Evolutionary conservation across 2,113 vertebrate species (phyloP).

Genomic region (Micronycteris hirsuta): DNA sequence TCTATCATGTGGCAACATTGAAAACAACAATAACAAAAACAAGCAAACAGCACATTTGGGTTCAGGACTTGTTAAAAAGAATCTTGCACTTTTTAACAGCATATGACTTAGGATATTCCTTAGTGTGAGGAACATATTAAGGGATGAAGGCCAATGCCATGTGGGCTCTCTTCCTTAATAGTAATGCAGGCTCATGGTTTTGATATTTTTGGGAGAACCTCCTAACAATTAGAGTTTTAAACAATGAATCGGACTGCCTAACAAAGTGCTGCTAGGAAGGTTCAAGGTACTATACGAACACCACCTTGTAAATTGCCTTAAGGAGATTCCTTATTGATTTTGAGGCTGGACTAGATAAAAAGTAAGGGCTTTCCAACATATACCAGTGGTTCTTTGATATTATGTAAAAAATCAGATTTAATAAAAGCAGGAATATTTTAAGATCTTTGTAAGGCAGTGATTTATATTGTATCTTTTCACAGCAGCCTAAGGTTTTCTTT

Average conservation of each 20-base stretch:
- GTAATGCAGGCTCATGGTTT: background rate
- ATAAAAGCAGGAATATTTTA: background rate
- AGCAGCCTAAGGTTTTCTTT: background rate
- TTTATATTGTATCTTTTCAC: slow-evolving; percentile 26
- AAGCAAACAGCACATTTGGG: background rate
- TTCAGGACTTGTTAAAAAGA: background rate
- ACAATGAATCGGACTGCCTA: background rate
- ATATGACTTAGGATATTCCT: background rate
- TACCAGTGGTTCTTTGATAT: background rate
- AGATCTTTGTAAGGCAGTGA: background rate
- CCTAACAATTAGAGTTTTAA: background rate
- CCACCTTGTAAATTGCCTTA: background rate
- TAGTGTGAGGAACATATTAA: background rate
- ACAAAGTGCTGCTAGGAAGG: background rate
- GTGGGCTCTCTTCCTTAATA: background rate
- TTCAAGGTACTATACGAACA: background rate
- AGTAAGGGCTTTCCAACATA: background rate
- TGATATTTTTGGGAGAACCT: background rate
- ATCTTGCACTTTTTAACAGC: background rate
- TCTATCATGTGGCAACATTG: slow-evolving; percentile 71
- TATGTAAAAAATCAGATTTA: background rate
- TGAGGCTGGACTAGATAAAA: background rate
- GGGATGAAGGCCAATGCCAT: background rate
- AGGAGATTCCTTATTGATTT: background rate
- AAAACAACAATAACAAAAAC: background rate